These are phyloP conservation scores for Hydroisotoma schaefferi DNA, from an alignment of 2,888 invertebrate genomes.

Conservation along the genomic window DNA sequence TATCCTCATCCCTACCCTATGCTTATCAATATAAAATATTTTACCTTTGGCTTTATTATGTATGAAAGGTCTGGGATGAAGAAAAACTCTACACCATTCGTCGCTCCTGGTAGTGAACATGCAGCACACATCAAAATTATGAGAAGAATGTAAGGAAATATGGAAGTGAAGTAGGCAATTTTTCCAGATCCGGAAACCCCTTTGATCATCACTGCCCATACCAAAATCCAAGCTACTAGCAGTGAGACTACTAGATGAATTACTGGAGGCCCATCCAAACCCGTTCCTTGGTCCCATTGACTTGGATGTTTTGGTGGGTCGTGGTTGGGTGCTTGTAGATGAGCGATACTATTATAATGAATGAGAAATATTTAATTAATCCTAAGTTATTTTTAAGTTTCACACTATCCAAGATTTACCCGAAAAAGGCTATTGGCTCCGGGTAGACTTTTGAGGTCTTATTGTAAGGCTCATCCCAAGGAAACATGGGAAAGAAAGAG, in stretches of 20 bases:
- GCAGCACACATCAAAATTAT: slow-evolving; percentile 1
- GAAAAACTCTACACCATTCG: neutral
- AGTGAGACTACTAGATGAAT: neutral
- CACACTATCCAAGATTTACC: too few relatives aligned
- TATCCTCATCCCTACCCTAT: too few relatives aligned
- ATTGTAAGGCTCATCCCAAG: slow-evolving; percentile 5
- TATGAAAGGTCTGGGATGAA: slow-evolving; percentile 51
- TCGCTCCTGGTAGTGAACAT: neutral
- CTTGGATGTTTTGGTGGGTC: too few relatives aligned
- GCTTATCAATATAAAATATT: too few relatives aligned
- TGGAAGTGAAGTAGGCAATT: slow-evolving; percentile 10
- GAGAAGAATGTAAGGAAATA: slow-evolving; percentile 6
- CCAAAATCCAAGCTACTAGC: neutral
- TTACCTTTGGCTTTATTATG: slow-evolving; percentile 63
- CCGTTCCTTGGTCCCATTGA: too few relatives aligned
- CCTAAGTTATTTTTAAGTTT: too few relatives aligned
- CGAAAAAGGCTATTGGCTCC: too few relatives aligned
- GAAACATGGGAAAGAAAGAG: slow-evolving; percentile 1
- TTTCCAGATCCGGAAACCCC: slow-evolving; percentile 3
- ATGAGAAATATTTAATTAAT: too few relatives aligned
- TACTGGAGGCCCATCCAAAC: slow-evolving; percentile 6
- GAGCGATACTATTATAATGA: too few relatives aligned
- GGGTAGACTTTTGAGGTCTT: too few relatives aligned
- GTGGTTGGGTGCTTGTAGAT: too few relatives aligned
- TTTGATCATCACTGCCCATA: neutral